Evolutionary conservation across 2,113 vertebrate genomes (phyloP), one percentile per base, ranked within the genome.

Genomic region (Suncus etruscus): DNA sequence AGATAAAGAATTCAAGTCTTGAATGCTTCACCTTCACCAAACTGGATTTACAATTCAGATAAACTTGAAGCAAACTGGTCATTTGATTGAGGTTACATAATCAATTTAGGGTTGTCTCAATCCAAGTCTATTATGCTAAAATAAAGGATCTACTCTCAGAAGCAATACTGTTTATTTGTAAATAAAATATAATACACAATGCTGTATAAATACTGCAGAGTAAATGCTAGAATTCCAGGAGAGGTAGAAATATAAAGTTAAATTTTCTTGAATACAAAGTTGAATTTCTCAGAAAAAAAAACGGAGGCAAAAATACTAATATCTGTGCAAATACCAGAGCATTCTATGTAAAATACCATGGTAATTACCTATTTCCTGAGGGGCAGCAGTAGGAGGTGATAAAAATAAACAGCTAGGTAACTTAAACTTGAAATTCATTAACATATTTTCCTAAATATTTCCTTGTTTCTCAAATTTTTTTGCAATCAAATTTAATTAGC

Each of bases 371-470:
- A 61, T 61, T 22, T 61, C 5, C 3, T 18, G 58, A 61, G 22
- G 58, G 58, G 22, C 18, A 18, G 58, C 3, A 20, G 15, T 58
- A 58, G 69, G 31, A 39, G 22, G 4, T 63, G 47, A 3, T 47
- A 31, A 65, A 31, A n/a, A 86, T 32, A 87, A 91, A 93, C 89
- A 69, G 27, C 3, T 1, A 45, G 66, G 3, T 45, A 68, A 90
- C n/a, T 48, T 32, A 91, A 73, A 70, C 6, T 47, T 50, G 1
- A 18, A 70, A 72, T 80, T 18, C 29, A 77, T n/a, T 72, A 78
- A 74, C 39, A 8, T 82, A 61, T 73, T 84, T 15, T 72, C 24
- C 61, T 70, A 24, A 61, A 61, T 20, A 47, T 9, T n/a, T n/a
- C 39, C 48, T 3, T 54, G 6, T 39, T 8, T 7, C 3, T 8